Evolutionary conservation across 2,888 invertebrate genomes (phyloP).

Genomic region (Cryptosula pallasiana): DNA sequence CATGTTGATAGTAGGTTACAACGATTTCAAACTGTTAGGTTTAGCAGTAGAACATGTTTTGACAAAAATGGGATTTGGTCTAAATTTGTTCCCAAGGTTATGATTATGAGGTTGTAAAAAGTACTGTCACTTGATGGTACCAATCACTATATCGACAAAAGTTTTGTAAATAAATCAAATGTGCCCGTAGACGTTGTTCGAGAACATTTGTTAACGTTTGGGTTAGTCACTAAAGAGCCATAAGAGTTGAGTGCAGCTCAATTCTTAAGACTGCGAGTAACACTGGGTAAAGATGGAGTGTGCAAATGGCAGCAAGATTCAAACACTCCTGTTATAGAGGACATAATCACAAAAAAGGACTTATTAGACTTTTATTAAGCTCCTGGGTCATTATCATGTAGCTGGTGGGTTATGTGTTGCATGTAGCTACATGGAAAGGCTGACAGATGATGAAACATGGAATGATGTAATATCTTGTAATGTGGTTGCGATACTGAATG

Average conservation of each 20-base stretch:
- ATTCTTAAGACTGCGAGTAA: not conserved
- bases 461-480: not conserved
- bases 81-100: not conserved
- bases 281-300: not conserved
- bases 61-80: slow-evolving; percentile 4
- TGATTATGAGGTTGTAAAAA: not conserved
- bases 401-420: not conserved
- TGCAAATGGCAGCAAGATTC: not conserved
- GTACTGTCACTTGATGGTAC: not conserved
- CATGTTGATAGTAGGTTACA: slow-evolving; percentile 1
- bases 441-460: not conserved
- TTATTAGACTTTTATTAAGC: not conserved
- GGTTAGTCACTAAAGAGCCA: slow-evolving; percentile 11
- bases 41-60: not conserved
- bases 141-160: not conserved
- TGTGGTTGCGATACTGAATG: not conserved
- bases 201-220: not conserved
- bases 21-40: not conserved
- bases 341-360: not conserved
- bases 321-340: not conserved
- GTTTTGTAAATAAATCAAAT: not conserved
- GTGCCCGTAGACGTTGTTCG: not conserved
- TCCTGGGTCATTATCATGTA: not conserved
- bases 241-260: not conserved
- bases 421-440: slow-evolving; percentile 5